Evolutionary conservation across 2,113 vertebrate species (phyloP).

Genomic region (Rhinolophus sinicus): DNA sequence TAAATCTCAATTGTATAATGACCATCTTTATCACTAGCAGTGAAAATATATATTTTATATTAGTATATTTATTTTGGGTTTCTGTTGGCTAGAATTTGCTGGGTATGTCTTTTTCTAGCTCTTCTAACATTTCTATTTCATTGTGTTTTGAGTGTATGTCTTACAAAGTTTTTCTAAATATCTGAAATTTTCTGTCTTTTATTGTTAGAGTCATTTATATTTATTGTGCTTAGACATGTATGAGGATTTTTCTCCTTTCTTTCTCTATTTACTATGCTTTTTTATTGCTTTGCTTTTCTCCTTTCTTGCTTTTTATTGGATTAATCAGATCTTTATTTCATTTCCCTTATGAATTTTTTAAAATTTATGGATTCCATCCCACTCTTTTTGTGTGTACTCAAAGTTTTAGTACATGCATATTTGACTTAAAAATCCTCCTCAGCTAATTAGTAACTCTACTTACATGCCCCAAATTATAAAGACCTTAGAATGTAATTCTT

Average conservation of each 20-base stretch:
- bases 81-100: background rate
- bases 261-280: background rate
- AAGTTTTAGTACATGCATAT: background rate
- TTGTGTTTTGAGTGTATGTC: background rate
- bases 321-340: background rate
- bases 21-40: background rate
- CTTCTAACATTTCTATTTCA: background rate
- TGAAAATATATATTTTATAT: background rate
- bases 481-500: background rate
- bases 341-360: background rate
- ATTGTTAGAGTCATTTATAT: background rate
- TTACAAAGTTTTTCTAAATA: constrained; percentile 15
- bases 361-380: background rate
- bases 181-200: background rate
- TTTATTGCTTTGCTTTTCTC: background rate
- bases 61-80: background rate
- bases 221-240: background rate
- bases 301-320: background rate
- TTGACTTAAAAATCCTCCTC: background rate
- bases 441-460: background rate
- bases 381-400: background rate
- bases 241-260: background rate
- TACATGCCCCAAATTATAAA: background rate
- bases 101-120: background rate
- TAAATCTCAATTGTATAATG: background rate